Base-by-base conservation (phyloP, 1,140 invertebrate genomes). In the Limonius californicus region DNA sequence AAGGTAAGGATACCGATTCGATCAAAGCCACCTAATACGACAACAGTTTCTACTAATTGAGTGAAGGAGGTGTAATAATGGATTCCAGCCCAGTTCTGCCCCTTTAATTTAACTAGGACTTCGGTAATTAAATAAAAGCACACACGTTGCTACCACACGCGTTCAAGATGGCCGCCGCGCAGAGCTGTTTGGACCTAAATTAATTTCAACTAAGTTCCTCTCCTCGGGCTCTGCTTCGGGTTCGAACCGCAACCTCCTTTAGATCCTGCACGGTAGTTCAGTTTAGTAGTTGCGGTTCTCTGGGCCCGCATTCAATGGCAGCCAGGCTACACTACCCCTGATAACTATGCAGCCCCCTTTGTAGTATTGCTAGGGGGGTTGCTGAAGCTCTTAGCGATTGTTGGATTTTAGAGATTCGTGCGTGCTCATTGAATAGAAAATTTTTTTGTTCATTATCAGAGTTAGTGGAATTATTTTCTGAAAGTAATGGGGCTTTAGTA, bases 41-140 rank as follows among this genome's bases (percentile, higher is more conserved):
- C 45, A 50, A 50, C 45, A 50, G 16, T 50, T 21, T 21, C 16
- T 50, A 65, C 64, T 61, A 66, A 63, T 66, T 66, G 57, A 59
- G 47, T 70, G 57, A 66, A 66, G 62, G 71, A 50, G 54, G 57
- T 63, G 61, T 70, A 71, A 72, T 73, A 73, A 73, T 73, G 68
- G 66, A 58, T 60, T 62, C 66, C 70, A 65, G 67, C 70, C 71
- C 69, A 62, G 70, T 63, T 65, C 71, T 64, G 69, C 71, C 71
- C 67, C 62, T 66, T 63, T 72, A 73, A 73, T 73, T 73, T 72
- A 73, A 69, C 71, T 66, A 69, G 68, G 66, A 70, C 68, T 70
- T 62, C 65, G 68, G 70, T 73, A 73, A 73, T 73, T 73, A 73
- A 73, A 73, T 73, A 68, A 65, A 61, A 61, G 68, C 70, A 69